Percentiles rank a stretch among this genome's conserved stretches.
Conservation (phyloP, 2,113 vertebrate species). For the Osmerus mordax region DNA sequence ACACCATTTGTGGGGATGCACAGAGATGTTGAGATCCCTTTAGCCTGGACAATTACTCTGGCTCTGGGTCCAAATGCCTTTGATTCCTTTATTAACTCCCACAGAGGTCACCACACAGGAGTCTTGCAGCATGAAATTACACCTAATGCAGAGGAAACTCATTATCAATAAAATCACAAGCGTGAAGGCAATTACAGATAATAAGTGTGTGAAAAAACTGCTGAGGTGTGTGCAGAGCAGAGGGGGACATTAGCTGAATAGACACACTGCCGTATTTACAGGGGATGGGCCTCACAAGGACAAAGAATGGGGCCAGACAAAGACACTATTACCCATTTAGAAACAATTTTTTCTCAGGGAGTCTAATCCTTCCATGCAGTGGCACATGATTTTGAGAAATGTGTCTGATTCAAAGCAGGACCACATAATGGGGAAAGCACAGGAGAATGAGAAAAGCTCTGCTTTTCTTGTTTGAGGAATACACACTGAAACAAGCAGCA, state of each 20-base stretch:
- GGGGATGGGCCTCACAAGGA: slow-evolving; percentile 61
- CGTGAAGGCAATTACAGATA: slow-evolving; percentile 75
- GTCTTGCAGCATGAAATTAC: slow-evolving; percentile 73
- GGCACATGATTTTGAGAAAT: slow-evolving; percentile 33
- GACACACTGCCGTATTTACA: slow-evolving; percentile 59
- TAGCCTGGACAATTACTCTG: slow-evolving; percentile 56
- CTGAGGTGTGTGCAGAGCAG: slow-evolving; percentile 47
- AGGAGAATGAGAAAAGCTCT: slow-evolving; percentile 31
- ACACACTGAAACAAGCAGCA: slow-evolving; percentile 43
- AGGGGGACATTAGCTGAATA: slow-evolving; percentile 48
- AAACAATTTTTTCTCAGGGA: slow-evolving; percentile 50
- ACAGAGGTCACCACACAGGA: slow-evolving; percentile 66
- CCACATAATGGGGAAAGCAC: slow-evolving; percentile 37
- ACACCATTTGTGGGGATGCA: slow-evolving; percentile 51
- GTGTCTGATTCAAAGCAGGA: slow-evolving; percentile 47
- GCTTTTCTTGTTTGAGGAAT: slow-evolving; percentile 33
- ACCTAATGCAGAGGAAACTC: slow-evolving; percentile 70
- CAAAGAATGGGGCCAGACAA: slow-evolving; percentile 65
- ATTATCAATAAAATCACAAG: slow-evolving; percentile 78
- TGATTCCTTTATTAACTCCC: slow-evolving; percentile 68
- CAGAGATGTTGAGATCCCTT: slow-evolving; percentile 45
- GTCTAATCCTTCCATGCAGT: slow-evolving; percentile 44
- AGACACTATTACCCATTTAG: slow-evolving; percentile 60
- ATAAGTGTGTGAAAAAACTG: slow-evolving; percentile 70
- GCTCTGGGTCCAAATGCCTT: slow-evolving; percentile 48